These are phyloP conservation scores for Orientallactaga sibirica DNA, from an alignment of 2,797 vertebrate species.

Conservation along the genomic window DNA sequence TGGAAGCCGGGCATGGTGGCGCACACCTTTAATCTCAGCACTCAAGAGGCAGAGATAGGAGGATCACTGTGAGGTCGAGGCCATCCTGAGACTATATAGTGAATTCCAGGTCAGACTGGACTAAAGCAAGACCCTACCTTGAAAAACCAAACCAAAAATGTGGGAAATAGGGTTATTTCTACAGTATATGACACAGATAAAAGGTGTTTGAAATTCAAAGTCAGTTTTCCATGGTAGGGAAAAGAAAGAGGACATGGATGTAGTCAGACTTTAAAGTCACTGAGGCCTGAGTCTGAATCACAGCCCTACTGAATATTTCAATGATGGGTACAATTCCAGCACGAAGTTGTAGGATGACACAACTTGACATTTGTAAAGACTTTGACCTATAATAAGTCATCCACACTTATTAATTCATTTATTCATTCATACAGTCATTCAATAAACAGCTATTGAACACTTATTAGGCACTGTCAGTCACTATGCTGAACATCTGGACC, in stretches of 20 bases:
- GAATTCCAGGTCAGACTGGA: background rate
- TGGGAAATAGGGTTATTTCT: background rate
- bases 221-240: background rate
- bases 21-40: too few relatives aligned
- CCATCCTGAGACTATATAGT: background rate
- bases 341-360: background rate
- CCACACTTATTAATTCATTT: constrained; percentile 31
- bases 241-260: background rate
- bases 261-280: background rate
- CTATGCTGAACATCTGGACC: background rate
- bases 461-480: background rate
- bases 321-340: background rate
- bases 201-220: background rate
- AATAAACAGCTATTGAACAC: background rate
- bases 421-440: constrained; percentile 24
- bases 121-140: background rate
- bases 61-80: too few relatives aligned
- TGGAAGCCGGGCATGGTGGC: background rate
- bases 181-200: background rate
- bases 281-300: background rate
- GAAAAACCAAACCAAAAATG: background rate
- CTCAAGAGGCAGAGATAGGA: too few relatives aligned
- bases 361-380: constrained; percentile 2
- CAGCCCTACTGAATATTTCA: background rate
- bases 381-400: background rate